Evolutionary conservation across 2,888 invertebrate species (phyloP).

Genomic region (Busseola fusca): DNA sequence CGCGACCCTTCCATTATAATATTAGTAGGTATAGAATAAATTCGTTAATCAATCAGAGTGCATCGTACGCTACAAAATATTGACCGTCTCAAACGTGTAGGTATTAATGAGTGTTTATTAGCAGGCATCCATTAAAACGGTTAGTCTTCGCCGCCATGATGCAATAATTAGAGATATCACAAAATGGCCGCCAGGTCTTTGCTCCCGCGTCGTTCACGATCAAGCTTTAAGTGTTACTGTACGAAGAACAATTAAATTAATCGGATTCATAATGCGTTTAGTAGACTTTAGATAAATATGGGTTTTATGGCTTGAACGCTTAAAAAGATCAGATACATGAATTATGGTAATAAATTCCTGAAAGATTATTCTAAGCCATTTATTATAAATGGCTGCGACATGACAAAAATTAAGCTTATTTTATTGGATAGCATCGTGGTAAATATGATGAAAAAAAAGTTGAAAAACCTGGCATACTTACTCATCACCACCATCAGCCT

Average conservation of each 20-base stretch:
- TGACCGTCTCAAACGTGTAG: constrained; percentile 44
- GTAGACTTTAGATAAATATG: constrained; percentile 1
- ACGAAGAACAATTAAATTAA: constrained; percentile 34
- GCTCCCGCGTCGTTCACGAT: constrained; percentile 59
- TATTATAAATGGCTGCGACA: no score
- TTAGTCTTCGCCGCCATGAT: constrained; percentile 64
- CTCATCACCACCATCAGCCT: not conserved
- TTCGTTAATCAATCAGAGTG: constrained; percentile 32
- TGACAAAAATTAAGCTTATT: no score
- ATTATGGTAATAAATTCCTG: not conserved
- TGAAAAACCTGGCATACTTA: not conserved
- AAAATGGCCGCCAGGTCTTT: constrained; percentile 79
- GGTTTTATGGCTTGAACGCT: not conserved
- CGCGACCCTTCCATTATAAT: not conserved
- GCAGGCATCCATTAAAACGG: constrained; percentile 48
- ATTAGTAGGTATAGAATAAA: constrained; percentile 4
- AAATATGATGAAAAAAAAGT: not conserved
- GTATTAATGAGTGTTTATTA: constrained; percentile 61
- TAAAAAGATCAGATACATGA: not conserved
- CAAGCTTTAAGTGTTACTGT: constrained; percentile 22
- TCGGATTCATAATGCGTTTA: not conserved
- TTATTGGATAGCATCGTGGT: no score
- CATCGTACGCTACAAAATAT: constrained; percentile 44
- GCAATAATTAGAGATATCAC: constrained; percentile 77
- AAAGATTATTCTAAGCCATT: not conserved